phyloP scores from a whole-genome alignment of 2,113 vertebrate species.

The Melanocharis versteri region DNA sequence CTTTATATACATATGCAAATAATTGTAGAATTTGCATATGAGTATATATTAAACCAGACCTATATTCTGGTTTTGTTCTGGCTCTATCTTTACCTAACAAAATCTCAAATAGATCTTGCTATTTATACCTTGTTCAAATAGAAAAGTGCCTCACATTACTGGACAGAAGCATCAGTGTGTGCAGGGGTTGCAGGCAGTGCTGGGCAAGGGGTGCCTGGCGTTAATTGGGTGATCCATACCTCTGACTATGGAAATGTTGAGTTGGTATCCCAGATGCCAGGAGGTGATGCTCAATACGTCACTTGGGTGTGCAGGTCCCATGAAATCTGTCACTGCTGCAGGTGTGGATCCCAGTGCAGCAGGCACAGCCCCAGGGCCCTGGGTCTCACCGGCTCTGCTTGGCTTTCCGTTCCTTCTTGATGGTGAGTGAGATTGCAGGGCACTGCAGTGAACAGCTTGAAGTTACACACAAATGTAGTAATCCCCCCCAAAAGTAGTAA shows the following conservation, averaged over 20 bases:
- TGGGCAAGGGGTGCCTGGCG: neutral
- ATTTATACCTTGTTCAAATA: neutral
- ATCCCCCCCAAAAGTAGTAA: neutral
- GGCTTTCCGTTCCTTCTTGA: neutral
- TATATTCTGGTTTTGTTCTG: neutral
- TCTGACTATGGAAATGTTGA: accelerated
- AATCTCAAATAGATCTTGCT: neutral
- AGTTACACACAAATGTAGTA: neutral
- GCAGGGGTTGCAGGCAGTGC: neutral
- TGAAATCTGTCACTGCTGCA: accelerated
- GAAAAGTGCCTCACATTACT: accelerated
- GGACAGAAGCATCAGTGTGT: accelerated
- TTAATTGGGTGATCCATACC: accelerated
- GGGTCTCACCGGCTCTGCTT: neutral
- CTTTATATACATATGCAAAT: neutral
- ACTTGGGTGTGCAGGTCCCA: neutral
- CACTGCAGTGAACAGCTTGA: neutral
- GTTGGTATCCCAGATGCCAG: neutral
- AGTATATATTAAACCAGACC: neutral
- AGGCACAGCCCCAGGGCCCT: neutral
- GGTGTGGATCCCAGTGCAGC: neutral
- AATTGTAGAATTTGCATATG: neutral
- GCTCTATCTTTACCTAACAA: neutral
- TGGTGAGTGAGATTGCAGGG: neutral
- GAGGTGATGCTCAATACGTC: accelerated